These are phyloP conservation scores for Diarsia rubi DNA, from an alignment of 2,888 invertebrate species.

Conservation along the genomic window DNA sequence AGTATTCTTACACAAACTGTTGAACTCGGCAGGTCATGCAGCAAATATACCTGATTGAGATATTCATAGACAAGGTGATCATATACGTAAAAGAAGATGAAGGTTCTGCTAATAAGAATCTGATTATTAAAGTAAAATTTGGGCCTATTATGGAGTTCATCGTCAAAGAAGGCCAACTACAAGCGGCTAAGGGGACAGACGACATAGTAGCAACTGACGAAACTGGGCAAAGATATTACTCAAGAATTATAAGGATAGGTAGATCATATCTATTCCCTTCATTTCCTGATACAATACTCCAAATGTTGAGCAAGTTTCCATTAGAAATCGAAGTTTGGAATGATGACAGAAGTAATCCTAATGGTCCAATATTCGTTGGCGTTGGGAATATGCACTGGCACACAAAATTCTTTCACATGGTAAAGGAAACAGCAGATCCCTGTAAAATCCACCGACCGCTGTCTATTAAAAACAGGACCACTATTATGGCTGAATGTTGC, in stretches of 20 bases:
- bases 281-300: conserved; percentile 85
- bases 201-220: conserved; percentile 80
- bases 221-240: conserved; percentile 80
- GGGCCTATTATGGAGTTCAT: conserved; percentile 88
- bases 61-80: conserved; percentile 89
- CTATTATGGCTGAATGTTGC: conserved; percentile 80
- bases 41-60: conserved; percentile 91
- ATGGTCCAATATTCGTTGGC: conserved; percentile 83
- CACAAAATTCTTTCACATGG: conserved; percentile 86
- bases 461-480: conserved; percentile 78
- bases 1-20: conserved; percentile 81
- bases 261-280: conserved; percentile 90
- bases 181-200: conserved; percentile 75
- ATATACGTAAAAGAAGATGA: conserved; percentile 77
- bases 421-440: conserved; percentile 83
- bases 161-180: conserved; percentile 86
- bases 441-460: conserved; percentile 79
- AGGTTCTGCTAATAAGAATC: conserved; percentile 81
- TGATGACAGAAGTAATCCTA: conserved; percentile 81
- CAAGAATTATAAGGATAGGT: conserved; percentile 85
- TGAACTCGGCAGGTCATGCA: conserved; percentile 89
- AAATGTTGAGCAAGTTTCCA: conserved; percentile 86
- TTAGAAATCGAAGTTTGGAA: conserved; percentile 88
- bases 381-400: conserved; percentile 86
- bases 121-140: conserved; percentile 87